Base-by-base conservation (phyloP, 2,797 vertebrate genomes). In the Acipenser transmontanus region DNA sequence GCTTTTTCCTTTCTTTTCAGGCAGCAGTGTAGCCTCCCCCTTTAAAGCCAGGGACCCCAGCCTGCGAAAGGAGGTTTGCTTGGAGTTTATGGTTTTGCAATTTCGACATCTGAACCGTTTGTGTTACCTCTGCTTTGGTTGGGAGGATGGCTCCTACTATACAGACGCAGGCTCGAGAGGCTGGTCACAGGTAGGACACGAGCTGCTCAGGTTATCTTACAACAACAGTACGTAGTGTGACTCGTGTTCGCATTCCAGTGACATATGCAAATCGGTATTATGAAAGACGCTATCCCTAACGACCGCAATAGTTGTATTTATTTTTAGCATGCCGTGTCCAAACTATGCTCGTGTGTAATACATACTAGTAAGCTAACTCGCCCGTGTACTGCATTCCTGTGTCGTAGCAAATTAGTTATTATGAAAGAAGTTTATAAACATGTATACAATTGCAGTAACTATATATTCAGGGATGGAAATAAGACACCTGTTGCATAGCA, bases 131-230 rank as follows among this genome's bases (percentile, higher is more conserved):
- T 50, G 65, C 5, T 34, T 52, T 17, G 13, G 14, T 56, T 13
- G 47, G 14, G n/a, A 84, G 75, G 8, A 97, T 96, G 95, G 95
- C 95, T 78, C 95, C 95, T 64, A 96, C 95, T 20, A 95, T 97
- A 73, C 95, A 97, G 82, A 92, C 93, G 6, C 95, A 97, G 78
- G 85, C 94, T 65, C 86, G 95, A 70, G 95, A 97, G 70, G 94
- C 96, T 69, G 93, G 94, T 0, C 93, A 95, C 89, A 92, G 92
- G 80, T 86, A 64, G 48, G 17, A 17, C 17, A 17, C 17, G 17
- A 17, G 17, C 17, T 17, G 17, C 17, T 17, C 17, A 17, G 17
- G 17, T 17, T 17, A 1, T 17, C 17, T 17, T 17, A 17, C n/a
- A n/a, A n/a, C n/a, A n/a, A n/a, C n/a, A n/a, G n/a, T n/a, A n/a